Evolutionary conservation across 2,888 invertebrate species (phyloP), one percentile per base, ranked within the genome.

Genomic region (Agrochola litura): DNA sequence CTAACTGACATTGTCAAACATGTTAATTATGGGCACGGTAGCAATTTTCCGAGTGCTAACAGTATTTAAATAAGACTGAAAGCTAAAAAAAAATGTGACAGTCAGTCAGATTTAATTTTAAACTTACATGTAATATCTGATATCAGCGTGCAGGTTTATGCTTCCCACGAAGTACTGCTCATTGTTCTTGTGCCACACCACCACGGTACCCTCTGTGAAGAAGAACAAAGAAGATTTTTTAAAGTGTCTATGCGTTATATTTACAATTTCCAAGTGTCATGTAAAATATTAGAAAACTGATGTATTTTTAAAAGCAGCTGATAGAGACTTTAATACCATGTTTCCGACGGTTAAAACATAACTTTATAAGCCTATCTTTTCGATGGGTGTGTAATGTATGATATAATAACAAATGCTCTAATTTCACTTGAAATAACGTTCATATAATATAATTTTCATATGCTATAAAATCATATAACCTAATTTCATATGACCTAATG

Each of bases 91-190:
- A 30, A 30, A 30, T 30, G 30, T 30, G 30, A 30, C 30, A 30
- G 30, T 30, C 30, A 30, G 30, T 30, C 1, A 30, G 30, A 30
- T 30, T 30, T 30, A 30, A 30, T 30, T 30, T 30, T 30, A 30
- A n/a, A 68, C 94, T 93, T 91, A 95, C 95, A 95, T 90, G 8
- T 89, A 87, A 78, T 92, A 92, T 87, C 93, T 90, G 4, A 76
- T 69, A 43, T 89, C 84, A 3, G 86, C 85, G 5, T 76, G 69
- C 3, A 86, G 46, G 0, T 85, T 83, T 1, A 89, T 56, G 0
- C 6, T 81, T 19, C 91, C 89, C 22, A 93, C 80, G 87, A 92
- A 92, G 54, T 92, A 92, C 16, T 87, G 75, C 0, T 86, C 76
- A 2, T 88, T 86, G n/a, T 92, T 90, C 30, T 88, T 94, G n/a